These are phyloP conservation scores for Anguilla megastoma DNA, from an alignment of 2,797 vertebrate species.

Conservation along the genomic window DNA sequence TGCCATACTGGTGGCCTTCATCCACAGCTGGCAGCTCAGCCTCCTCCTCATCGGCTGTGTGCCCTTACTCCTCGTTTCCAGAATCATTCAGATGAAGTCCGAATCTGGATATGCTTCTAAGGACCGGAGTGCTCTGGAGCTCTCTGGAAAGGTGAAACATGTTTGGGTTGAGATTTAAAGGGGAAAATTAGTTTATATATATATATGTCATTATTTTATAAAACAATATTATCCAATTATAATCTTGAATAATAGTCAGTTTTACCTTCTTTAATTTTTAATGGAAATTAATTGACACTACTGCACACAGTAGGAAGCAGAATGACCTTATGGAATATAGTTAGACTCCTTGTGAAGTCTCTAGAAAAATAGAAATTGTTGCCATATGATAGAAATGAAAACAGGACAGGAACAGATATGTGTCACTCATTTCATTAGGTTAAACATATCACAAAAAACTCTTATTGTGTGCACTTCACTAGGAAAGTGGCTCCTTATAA, in stretches of 20 bases:
- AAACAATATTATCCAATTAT: not conserved
- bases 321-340: not conserved
- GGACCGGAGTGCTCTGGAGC: constrained; percentile 72
- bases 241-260: not conserved
- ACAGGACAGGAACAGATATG: not conserved
- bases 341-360: not conserved
- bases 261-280: not conserved
- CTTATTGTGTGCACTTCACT: too few relatives aligned
- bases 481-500: not conserved
- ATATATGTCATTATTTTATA: too few relatives aligned
- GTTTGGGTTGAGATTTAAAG: too few relatives aligned
- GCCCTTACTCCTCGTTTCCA: constrained; percentile 67
- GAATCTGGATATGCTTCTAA: constrained; percentile 67
- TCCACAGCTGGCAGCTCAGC: constrained; percentile 71
- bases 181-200: too few relatives aligned
- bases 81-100: constrained; percentile 63
- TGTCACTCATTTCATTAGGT: not conserved
- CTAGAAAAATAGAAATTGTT: not conserved
- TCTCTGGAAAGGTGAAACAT: constrained; percentile 67
- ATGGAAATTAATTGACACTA: not conserved
- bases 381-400: not conserved
- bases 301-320: not conserved
- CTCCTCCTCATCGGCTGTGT: constrained; percentile 71
- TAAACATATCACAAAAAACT: not conserved
- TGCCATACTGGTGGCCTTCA: constrained; percentile 70